phyloP scores from a whole-genome alignment of 64 coral and sea anemone genomes.

The Montipora sp. region DNA sequence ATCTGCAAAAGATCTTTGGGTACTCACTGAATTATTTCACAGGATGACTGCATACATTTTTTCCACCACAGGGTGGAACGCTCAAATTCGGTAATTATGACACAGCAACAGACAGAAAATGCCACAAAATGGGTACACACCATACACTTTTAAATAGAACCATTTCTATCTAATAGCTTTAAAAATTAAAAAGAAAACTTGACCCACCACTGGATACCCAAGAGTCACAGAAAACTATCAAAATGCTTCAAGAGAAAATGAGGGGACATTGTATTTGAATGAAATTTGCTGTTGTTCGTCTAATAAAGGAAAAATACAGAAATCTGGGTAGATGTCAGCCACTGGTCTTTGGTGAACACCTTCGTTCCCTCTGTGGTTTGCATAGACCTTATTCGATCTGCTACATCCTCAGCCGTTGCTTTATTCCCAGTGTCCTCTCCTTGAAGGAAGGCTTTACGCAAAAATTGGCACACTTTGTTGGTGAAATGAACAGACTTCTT shows the following conservation, averaged over 20 bases:
- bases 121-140: too few species aligned
- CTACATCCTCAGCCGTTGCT: too few species aligned
- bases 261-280: not conserved
- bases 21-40: not conserved
- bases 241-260: too few species aligned
- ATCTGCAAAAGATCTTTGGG: not conserved
- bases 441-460: not conserved
- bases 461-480: not conserved
- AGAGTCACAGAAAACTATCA: not conserved
- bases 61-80: not conserved
- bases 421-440: too few species aligned
- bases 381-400: not conserved
- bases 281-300: not conserved
- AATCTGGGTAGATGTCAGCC: constrained; percentile 11
- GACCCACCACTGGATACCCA: not conserved
- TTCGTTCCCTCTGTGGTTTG: constrained; percentile 3
- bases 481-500: constrained; percentile 5
- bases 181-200: not conserved
- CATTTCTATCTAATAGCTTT: too few species aligned
- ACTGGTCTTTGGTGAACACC: not conserved
- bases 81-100: not conserved
- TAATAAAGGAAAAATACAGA: not conserved
- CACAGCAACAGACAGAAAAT: not conserved
- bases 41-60: not conserved
- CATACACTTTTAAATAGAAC: too few species aligned